phyloP scores from a whole-genome alignment of 2,797 vertebrate species.

The Yasuhikotakia modesta region DNA sequence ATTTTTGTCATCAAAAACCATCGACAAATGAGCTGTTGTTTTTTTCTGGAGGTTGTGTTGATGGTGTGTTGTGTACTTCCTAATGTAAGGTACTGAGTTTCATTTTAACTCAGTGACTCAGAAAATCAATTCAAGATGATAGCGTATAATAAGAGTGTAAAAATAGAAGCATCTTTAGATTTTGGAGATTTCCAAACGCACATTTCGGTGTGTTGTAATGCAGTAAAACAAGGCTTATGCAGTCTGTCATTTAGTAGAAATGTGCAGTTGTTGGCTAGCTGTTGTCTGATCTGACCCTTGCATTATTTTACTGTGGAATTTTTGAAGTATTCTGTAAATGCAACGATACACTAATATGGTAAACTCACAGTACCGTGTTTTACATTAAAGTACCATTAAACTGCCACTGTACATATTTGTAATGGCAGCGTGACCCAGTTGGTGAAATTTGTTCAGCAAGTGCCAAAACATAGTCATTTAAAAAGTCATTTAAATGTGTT shows the following conservation, averaged over 20 bases:
- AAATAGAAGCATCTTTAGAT: not conserved
- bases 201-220: not conserved
- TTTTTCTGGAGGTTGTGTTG: not conserved
- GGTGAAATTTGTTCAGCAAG: too few species aligned
- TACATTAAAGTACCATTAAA: not conserved
- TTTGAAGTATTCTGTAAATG: too few species aligned
- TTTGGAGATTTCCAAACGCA: not conserved
- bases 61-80: constrained; percentile 6
- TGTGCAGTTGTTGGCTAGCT: too few species aligned
- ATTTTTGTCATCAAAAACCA: constrained; percentile 8
- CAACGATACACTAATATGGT: not conserved
- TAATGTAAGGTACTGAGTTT: not conserved
- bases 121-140: not conserved
- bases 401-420: too few species aligned
- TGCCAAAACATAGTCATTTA: too few species aligned
- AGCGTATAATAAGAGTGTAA: constrained; percentile 1
- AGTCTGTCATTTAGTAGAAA: not conserved
- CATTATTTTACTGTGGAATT: too few species aligned
- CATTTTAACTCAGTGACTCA: constrained; percentile 1
- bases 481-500: not conserved
- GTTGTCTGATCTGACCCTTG: too few species aligned
- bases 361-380: not conserved
- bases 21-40: not conserved
- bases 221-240: not conserved
- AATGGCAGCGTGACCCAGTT: too few species aligned